These are phyloP conservation scores for Marcusenius ussheri DNA, from an alignment of 2,113 vertebrate species.

Conservation along the genomic window DNA sequence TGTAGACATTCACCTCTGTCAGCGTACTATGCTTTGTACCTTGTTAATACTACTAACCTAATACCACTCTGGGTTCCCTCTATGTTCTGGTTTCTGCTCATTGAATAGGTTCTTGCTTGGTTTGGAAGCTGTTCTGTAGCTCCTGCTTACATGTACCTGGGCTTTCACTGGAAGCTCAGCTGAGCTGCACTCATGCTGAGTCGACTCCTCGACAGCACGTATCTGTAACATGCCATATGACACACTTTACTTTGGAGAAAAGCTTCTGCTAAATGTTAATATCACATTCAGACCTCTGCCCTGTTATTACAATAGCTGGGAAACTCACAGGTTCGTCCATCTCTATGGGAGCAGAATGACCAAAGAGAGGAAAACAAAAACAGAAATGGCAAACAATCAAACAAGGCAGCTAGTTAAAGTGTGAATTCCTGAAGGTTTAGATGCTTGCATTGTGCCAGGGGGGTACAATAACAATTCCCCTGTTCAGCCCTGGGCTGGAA, in stretches of 20 bases:
- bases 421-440: neutral
- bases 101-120: neutral
- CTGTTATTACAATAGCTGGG: neutral
- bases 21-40: neutral
- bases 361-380: neutral
- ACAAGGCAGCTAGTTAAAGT: too few species aligned
- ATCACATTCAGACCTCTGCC: neutral
- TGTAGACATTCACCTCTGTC: neutral
- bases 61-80: neutral
- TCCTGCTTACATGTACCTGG: neutral
- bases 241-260: neutral
- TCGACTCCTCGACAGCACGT: neutral
- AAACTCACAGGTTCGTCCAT: neutral
- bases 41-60: neutral
- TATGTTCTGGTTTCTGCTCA: neutral
- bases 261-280: neutral
- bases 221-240: neutral
- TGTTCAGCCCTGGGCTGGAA: neutral
- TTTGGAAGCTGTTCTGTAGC: neutral
- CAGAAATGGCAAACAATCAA: neutral
- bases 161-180: neutral
- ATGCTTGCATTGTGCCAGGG: conserved; percentile 6
- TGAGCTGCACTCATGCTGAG: neutral
- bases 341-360: neutral
- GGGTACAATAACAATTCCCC: neutral